A percentile compares a stretch with the other conserved stretches of the same genome.
Conservation (phyloP, 2,797 vertebrate species). For the Pantherophis alleghaniensis region DNA sequence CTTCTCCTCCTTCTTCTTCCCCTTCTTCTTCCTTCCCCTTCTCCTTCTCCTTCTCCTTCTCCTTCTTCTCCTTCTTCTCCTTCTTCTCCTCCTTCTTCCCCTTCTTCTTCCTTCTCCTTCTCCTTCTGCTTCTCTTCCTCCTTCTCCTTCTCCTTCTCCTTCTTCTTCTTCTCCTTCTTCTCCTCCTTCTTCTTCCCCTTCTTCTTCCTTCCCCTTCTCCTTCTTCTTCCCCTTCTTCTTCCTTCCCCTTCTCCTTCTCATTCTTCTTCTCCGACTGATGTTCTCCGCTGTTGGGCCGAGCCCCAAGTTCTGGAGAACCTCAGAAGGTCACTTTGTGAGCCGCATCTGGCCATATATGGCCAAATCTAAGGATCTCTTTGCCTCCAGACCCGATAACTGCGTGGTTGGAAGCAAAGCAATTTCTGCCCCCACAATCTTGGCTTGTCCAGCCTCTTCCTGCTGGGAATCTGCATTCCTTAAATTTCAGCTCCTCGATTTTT, state of each 20-base stretch:
- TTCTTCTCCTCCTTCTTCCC: no score
- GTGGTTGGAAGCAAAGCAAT: neutral
- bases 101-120: no score
- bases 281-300: neutral
- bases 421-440: neutral
- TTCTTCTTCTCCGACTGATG: neutral
- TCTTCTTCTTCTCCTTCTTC: fast-evolving
- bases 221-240: fast-evolving
- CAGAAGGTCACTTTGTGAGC: neutral
- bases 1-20: no score
- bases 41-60: no score
- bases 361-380: neutral
- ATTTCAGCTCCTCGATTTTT: neutral
- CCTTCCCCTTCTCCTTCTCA: fast-evolving
- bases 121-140: fast-evolving
- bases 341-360: neutral
- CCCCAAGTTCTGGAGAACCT: neutral
- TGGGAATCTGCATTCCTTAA: neutral
- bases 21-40: no score
- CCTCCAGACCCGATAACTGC: neutral
- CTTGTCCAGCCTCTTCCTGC: neutral
- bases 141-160: no score
- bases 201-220: no score
- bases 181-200: no score
- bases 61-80: no score